These are phyloP conservation scores for Ailuropoda melanoleuca DNA, from an alignment of 2,113 vertebrate species.

Conservation along the genomic window DNA sequence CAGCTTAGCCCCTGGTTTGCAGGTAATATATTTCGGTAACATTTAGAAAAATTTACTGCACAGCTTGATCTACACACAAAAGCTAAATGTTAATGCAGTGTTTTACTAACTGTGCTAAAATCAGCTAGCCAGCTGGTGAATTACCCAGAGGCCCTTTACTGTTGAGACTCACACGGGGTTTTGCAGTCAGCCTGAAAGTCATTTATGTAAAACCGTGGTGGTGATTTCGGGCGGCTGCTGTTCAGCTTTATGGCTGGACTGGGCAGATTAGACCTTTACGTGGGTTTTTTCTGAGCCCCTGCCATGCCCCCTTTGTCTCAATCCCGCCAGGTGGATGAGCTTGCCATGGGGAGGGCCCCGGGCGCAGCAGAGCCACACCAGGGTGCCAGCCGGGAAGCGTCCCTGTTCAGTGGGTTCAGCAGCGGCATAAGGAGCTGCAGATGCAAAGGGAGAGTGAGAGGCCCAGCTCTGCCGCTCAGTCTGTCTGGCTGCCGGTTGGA, in stretches of 20 bases:
- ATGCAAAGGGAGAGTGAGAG: conserved; percentile 53
- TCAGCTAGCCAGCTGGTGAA: conserved; percentile 83
- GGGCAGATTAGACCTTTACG: conserved; percentile 55
- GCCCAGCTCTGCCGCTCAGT: neutral
- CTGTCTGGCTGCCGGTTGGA: conserved; percentile 20
- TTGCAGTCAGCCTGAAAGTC: conserved; percentile 79
- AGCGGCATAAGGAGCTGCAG: conserved; percentile 59
- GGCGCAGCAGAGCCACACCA: neutral
- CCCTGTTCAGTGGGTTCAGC: conserved; percentile 18
- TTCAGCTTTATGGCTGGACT: conserved; percentile 61
- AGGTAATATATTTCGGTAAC: conserved; percentile 71
- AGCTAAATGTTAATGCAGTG: conserved; percentile 80
- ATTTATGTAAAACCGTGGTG: conserved; percentile 81
- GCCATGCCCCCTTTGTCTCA: conserved; percentile 37
- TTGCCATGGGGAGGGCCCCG: neutral
- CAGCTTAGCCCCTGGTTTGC: conserved; percentile 70
- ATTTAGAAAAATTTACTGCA: conserved; percentile 81
- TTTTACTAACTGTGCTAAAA: conserved; percentile 83
- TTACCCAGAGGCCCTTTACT: conserved; percentile 81
- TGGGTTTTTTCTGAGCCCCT: conserved; percentile 61
- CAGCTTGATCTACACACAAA: conserved; percentile 78
- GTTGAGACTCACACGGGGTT: conserved; percentile 77
- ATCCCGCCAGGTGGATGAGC: conserved; percentile 49
- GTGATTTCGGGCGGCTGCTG: conserved; percentile 65
- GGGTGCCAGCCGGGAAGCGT: neutral